Evolutionary conservation across 2,888 invertebrate species (phyloP).

Genomic region (Schizaphis graminum): DNA sequence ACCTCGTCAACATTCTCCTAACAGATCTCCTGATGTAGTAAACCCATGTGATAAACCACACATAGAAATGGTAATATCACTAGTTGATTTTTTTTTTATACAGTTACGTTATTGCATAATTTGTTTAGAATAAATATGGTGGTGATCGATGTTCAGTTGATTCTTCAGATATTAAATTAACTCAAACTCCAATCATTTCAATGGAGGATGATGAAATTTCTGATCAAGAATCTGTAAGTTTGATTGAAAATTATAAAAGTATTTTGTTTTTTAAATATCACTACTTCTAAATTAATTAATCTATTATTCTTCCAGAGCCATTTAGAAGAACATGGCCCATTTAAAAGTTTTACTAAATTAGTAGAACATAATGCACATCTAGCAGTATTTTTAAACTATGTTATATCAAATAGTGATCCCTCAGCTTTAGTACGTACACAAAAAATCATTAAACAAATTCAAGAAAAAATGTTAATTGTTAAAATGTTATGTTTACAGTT

Average conservation of each 20-base stretch:
- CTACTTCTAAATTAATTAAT: background rate
- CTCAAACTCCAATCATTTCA: slow-evolving; percentile 88
- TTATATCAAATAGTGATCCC: slow-evolving; percentile 87
- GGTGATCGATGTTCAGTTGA: slow-evolving; percentile 61
- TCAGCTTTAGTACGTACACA: slow-evolving; percentile 76
- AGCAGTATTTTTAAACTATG: slow-evolving; percentile 94
- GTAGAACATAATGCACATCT: slow-evolving; percentile 90
- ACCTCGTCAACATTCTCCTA: slow-evolving; percentile 75
- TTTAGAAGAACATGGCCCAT: slow-evolving; percentile 88
- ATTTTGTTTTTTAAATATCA: background rate
- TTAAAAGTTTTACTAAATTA: slow-evolving; percentile 85
- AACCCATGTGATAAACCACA: slow-evolving; percentile 10
- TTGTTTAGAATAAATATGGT: slow-evolving; percentile 41
- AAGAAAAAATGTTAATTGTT: background rate
- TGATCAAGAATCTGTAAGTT: slow-evolving; percentile 83
- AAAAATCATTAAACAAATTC: slow-evolving; percentile 14
- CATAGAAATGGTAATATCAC: slow-evolving; percentile 42
- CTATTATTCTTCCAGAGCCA: slow-evolving; percentile 75
- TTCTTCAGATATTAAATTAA: slow-evolving; percentile 67
- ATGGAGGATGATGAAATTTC: slow-evolving; percentile 97
- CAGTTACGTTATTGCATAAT: background rate
- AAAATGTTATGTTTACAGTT: slow-evolving; percentile 72
- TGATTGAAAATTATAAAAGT: background rate
- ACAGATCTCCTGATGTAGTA: slow-evolving; percentile 53
- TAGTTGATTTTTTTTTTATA: background rate